Conservation (phyloP, 2,113 vertebrate species). For the Callithrix jacchus region DNA sequence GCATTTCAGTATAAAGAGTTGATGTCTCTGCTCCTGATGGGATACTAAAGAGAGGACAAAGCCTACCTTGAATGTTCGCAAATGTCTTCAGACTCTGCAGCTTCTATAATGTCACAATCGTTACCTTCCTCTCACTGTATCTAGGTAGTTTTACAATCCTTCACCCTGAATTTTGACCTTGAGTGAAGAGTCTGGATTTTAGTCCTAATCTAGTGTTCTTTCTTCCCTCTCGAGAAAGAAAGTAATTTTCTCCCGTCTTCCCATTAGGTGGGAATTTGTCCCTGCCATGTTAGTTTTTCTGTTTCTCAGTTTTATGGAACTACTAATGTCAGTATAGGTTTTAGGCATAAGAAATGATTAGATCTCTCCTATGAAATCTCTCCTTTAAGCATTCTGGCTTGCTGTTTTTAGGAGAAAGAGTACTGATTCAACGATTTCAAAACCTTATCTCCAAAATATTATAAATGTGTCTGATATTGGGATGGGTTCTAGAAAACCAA, state of each 20-base stretch:
- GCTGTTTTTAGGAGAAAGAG: background rate
- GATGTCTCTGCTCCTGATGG: background rate
- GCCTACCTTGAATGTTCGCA: background rate
- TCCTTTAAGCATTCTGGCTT: background rate
- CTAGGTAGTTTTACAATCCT: background rate
- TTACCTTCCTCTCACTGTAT: rapidly evolving
- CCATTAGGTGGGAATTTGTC: background rate
- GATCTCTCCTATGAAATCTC: background rate
- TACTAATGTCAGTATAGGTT: background rate
- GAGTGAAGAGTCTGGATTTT: background rate
- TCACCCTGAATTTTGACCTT: background rate
- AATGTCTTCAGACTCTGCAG: background rate
- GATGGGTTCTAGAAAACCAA: background rate
- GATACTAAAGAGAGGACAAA: background rate
- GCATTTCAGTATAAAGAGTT: conserved; percentile 32
- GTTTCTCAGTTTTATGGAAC: conserved; percentile 24
- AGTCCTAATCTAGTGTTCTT: background rate
- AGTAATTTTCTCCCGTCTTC: background rate
- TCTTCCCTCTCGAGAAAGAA: background rate
- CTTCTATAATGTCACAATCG: background rate
- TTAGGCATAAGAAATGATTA: background rate
- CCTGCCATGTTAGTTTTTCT: background rate
- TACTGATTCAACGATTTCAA: background rate
- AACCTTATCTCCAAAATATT: background rate
- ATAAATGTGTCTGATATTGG: background rate